phyloP scores from a whole-genome alignment of 2,797 vertebrate species.

The Petrocephalus schoutedeni region DNA sequence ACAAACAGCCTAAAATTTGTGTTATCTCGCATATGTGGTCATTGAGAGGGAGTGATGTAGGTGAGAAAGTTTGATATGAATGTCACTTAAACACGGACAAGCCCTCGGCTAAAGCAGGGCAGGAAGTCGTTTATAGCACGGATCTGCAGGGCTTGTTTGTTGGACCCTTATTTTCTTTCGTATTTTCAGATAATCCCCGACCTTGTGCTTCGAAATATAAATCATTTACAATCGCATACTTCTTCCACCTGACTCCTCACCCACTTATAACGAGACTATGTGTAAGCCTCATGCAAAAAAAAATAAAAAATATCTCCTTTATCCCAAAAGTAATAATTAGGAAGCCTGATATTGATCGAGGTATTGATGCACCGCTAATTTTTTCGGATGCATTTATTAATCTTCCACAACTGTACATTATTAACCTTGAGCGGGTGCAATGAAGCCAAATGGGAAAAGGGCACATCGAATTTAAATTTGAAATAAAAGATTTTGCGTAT shows the following conservation, averaged over 20 bases:
- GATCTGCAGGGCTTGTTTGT: background rate
- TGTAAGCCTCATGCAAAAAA: conserved; percentile 51
- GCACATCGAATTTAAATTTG: conserved; percentile 48
- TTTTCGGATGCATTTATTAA: conserved; percentile 65
- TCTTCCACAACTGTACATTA: conserved; percentile 44
- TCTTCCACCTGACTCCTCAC: background rate
- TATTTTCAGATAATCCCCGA: background rate
- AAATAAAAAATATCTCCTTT: conserved; percentile 56
- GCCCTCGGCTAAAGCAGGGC: background rate
- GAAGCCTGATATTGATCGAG: conserved; percentile 66
- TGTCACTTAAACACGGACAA: background rate
- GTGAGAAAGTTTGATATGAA: background rate
- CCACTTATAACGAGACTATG: background rate
- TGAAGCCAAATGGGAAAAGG: conserved; percentile 41
- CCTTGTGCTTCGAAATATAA: background rate
- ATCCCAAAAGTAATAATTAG: conserved; percentile 75
- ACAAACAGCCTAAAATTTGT: background rate
- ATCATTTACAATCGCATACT: background rate
- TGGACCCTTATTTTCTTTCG: background rate
- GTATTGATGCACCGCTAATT: conserved; percentile 71
- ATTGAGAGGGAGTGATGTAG: background rate
- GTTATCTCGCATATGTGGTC: background rate
- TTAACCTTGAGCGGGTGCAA: conserved; percentile 60
- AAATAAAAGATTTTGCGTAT: conserved; percentile 38
- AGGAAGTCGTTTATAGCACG: background rate